Conservation (phyloP, 2,888 invertebrate genomes). For the Aricia artaxerxes region DNA sequence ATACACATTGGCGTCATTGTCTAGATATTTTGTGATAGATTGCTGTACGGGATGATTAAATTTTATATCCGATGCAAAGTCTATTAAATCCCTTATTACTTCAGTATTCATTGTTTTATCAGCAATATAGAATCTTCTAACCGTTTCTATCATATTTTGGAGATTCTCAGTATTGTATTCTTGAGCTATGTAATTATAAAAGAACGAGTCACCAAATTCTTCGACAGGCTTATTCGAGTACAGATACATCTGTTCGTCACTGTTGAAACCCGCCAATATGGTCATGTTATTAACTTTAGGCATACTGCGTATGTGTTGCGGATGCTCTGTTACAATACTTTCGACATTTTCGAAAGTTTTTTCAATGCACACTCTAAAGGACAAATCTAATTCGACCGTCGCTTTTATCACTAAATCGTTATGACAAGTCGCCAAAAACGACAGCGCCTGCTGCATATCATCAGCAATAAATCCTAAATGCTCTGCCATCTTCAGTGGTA, state of each 20-base stretch:
- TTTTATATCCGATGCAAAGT: slow-evolving; percentile 55
- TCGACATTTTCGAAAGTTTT: slow-evolving; percentile 33
- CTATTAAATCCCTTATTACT: slow-evolving; percentile 44
- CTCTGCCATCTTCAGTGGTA: slow-evolving; percentile 45
- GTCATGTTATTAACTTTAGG: slow-evolving; percentile 52
- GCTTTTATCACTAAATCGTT: slow-evolving; percentile 40
- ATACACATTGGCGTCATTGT: slow-evolving; percentile 45
- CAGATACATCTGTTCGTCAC: slow-evolving; percentile 46
- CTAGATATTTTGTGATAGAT: slow-evolving; percentile 46
- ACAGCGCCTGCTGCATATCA: slow-evolving; percentile 44
- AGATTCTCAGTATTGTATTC: too few species aligned
- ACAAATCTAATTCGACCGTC: slow-evolving; percentile 34
- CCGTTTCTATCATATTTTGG: slow-evolving; percentile 37
- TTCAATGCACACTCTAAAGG: slow-evolving; percentile 41
- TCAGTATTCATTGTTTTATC: slow-evolving; percentile 45
- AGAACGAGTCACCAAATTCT: too few species aligned
- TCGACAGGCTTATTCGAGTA: too few species aligned
- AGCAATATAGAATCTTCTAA: slow-evolving; percentile 55
- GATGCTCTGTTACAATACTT: slow-evolving; percentile 46
- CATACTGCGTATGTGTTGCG: slow-evolving; percentile 44
- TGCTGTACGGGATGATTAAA: slow-evolving; percentile 53
- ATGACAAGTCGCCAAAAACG: slow-evolving; percentile 42
- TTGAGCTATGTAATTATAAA: too few species aligned
- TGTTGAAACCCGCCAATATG: slow-evolving; percentile 55
- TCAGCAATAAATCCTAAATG: slow-evolving; percentile 47